These are phyloP conservation scores for Pandemis corylana DNA, from an alignment of 2,888 invertebrate species.

Conservation along the genomic window DNA sequence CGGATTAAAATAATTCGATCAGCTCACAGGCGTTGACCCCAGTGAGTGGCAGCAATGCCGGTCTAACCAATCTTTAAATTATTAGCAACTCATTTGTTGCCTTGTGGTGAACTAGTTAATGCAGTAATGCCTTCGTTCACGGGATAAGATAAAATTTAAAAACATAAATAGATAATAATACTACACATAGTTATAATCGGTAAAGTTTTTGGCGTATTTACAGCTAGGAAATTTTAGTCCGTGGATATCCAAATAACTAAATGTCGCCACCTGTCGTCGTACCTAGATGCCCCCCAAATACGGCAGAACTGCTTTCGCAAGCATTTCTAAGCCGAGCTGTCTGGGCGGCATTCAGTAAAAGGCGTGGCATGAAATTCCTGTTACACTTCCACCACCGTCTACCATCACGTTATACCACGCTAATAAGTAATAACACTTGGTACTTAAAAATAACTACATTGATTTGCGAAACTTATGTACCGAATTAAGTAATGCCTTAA, in stretches of 20 bases:
- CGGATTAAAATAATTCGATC: conserved; percentile 48
- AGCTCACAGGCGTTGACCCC: conserved; percentile 51
- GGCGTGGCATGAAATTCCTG: neutral
- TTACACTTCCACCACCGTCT: neutral
- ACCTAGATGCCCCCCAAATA: conserved; percentile 53
- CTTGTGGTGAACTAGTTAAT: too few species aligned
- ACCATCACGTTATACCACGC: neutral
- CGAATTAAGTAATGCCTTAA: too few species aligned
- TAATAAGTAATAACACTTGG: neutral
- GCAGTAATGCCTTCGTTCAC: too few species aligned
- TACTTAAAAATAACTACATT: too few species aligned
- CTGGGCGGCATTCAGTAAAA: conserved; percentile 2
- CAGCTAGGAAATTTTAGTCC: neutral
- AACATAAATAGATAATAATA: too few species aligned
- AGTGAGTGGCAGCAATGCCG: conserved; percentile 42
- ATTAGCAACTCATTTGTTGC: conserved; percentile 21
- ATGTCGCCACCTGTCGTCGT: conserved; percentile 55
- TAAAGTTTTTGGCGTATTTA: neutral
- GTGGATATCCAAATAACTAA: conserved; percentile 53
- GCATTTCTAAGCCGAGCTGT: conserved; percentile 43
- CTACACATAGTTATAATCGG: neutral
- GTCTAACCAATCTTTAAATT: conserved; percentile 32
- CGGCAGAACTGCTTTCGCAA: conserved; percentile 64
- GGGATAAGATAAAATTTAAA: neutral
- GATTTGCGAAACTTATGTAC: too few species aligned